Percentiles rank a stretch among this genome's conserved stretches.
Evolutionary conservation across 2,113 vertebrate species (phyloP).

Genomic region (Ciconia boyciana): DNA sequence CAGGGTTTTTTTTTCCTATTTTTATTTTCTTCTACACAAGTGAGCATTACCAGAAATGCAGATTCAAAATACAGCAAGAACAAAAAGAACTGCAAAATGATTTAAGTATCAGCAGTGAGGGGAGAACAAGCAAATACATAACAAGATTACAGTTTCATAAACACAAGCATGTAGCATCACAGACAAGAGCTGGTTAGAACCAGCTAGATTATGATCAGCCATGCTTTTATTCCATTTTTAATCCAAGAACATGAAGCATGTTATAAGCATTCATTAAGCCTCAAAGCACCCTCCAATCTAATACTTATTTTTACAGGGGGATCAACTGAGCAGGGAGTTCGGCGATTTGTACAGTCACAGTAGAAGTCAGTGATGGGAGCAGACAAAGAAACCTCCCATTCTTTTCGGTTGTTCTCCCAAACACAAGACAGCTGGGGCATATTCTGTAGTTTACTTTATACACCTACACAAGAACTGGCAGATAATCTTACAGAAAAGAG

Average conservation of each 20-base stretch:
- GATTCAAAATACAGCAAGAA: neutral
- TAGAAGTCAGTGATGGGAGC: neutral
- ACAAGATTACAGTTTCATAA: slow-evolving; percentile 32
- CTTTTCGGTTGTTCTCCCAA: neutral
- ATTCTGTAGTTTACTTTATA: neutral
- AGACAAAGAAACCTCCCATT: neutral
- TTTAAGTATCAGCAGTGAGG: neutral
- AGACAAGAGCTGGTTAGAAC: slow-evolving; percentile 23
- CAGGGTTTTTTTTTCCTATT: neutral
- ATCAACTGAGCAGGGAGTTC: neutral
- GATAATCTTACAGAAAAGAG: neutral
- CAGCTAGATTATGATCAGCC: slow-evolving; percentile 32
- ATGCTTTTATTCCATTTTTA: slow-evolving; percentile 25
- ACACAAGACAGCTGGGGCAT: neutral
- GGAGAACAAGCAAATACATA: slow-evolving; percentile 14
- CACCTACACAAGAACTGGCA: neutral
- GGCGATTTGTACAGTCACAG: neutral
- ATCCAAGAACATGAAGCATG: slow-evolving; percentile 13
- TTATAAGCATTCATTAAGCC: slow-evolving; percentile 4
- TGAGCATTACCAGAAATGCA: neutral
- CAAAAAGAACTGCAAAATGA: neutral
- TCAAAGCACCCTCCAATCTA: neutral
- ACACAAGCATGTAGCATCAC: slow-evolving; percentile 2
- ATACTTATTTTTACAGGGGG: neutral
- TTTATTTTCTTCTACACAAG: neutral